Evolutionary conservation across 1,140 invertebrate species (phyloP), one percentile per base, ranked within the genome.

Genomic region (Sycophila sp.): DNA sequence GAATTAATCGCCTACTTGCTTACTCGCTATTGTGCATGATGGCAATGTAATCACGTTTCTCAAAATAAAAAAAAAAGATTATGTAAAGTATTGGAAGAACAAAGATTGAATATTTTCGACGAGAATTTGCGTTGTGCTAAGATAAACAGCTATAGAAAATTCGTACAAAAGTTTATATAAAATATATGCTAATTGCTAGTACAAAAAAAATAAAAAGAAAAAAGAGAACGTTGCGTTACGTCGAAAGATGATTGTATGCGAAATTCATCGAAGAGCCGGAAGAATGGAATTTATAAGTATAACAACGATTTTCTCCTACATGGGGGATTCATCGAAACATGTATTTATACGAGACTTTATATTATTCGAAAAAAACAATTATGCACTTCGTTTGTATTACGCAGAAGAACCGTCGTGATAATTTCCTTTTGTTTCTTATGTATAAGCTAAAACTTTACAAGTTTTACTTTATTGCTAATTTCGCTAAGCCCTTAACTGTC

Each of bases 401-500:
- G 51, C 28, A 51, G 42, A 59, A 53, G 6, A 60, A 69, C 19
- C 49, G 38, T 53, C 22, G 28, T 59, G n/a, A 30, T n/a, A 7
- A 34, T 49, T 53, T n/a, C 34, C 32, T 45, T 58, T 66, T 36
- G 13, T 42, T 45, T 51, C 26, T 10, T 28, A 67, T 34, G 40
- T 68, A 60, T 30, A 69, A 69, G 4, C 38, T 60, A 69, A 51
- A 47, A 67, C 53, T 67, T 51, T 51, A 69, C 42, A 60, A 69
- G 58, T 69, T 63, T 60, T 63, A 63, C 22, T 69, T 69, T 69
- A 63, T 69, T 55, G 49, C 67, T 69, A 32, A 51, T 36, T 68
- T 59, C 19, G 36, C 49, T 69, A 42, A 55, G 47, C 8, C 32
- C n/a, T 55, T 62, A 42, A 60, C 42, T 69, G 19, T 34, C 45